phyloP scores from a whole-genome alignment of 2,113 vertebrate species.

The Struthidea cinerea region DNA sequence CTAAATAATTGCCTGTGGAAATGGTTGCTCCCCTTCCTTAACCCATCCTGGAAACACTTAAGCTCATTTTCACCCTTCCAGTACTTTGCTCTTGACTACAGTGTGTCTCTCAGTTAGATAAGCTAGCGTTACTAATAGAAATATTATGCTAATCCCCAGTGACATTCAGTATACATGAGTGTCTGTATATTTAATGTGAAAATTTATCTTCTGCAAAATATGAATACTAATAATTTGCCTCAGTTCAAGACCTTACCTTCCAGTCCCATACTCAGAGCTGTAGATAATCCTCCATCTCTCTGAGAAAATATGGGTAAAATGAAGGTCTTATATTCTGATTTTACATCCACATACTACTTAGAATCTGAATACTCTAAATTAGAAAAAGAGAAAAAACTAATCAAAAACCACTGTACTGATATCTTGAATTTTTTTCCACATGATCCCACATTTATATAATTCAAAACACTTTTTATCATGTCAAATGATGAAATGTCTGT shows the following conservation, averaged over 20 bases:
- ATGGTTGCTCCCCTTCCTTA: not conserved
- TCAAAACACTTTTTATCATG: not conserved
- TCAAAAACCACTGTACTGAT: not conserved
- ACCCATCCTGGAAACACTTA: not conserved
- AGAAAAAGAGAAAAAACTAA: not conserved
- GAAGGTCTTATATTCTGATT: not conserved
- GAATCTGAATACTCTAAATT: not conserved
- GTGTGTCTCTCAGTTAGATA: not conserved
- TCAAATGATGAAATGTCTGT: not conserved
- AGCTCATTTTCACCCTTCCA: not conserved
- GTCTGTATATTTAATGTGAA: slow-evolving; percentile 15
- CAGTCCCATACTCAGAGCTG: not conserved
- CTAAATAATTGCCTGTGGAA: not conserved
- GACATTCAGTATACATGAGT: not conserved
- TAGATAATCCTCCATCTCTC: not conserved
- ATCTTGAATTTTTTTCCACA: not conserved
- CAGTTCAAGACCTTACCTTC: not conserved
- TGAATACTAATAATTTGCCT: not conserved
- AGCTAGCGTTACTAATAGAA: slow-evolving; percentile 8
- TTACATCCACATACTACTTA: not conserved
- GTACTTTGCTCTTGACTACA: not conserved
- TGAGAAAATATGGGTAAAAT: not conserved
- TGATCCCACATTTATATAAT: not conserved
- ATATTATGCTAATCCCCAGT: slow-evolving; percentile 30
- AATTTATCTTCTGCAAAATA: not conserved